A percentile compares a stretch with the other conserved stretches of the same genome.
Conservation (phyloP, 2,888 invertebrate species). For the Stomorhina lunata region DNA sequence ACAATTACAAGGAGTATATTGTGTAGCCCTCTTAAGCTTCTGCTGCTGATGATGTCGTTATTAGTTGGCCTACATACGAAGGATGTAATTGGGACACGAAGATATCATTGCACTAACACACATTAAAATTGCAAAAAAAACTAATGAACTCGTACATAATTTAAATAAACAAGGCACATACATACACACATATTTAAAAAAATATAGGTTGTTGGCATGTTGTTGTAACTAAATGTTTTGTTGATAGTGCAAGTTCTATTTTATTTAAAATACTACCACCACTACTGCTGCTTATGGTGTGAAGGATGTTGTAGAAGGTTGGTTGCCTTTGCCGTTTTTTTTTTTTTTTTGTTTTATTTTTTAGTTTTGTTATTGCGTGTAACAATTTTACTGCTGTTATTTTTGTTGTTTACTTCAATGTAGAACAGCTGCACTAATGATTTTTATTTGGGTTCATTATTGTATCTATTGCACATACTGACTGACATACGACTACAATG, state of each 20-base stretch:
- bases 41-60: conserved; percentile 26
- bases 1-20: neutral
- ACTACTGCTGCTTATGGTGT: conserved; percentile 13
- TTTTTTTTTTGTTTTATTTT: conserved; percentile 11
- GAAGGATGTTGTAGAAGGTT: conserved; percentile 30
- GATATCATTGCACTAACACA: conserved; percentile 20
- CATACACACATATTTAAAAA: neutral
- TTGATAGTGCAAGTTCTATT: conserved; percentile 37
- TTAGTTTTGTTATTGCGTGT: no score
- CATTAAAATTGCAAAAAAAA: conserved; percentile 26
- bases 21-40: neutral
- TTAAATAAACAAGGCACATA: neutral
- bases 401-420: no score
- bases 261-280: conserved; percentile 14
- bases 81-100: conserved; percentile 71
- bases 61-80: conserved; percentile 71
- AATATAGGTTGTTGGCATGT: conserved; percentile 24
- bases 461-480: no score
- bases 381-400: no score
- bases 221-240: neutral
- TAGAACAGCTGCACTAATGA: conserved; percentile 26
- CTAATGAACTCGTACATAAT: conserved; percentile 42
- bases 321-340: conserved; percentile 14
- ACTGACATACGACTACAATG: no score
- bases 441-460: conserved; percentile 27